These are phyloP conservation scores for Petrocephalus schoutedeni DNA, from an alignment of 2,797 vertebrate species.

Conservation along the genomic window DNA sequence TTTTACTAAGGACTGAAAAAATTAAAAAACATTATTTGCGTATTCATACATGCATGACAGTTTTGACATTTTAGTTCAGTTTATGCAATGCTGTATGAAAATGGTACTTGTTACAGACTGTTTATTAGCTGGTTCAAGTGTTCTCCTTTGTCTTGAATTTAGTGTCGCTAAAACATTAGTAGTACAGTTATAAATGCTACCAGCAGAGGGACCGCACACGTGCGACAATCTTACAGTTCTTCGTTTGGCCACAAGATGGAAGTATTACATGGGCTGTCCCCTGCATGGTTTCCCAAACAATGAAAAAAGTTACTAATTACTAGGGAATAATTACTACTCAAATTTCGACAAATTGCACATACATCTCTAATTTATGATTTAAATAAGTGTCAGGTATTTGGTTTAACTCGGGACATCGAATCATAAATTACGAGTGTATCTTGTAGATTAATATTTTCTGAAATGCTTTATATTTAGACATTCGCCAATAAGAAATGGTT, in stretches of 20 bases:
- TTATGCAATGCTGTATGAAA: not conserved
- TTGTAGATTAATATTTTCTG: not conserved
- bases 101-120: not conserved
- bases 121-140: not conserved
- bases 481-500: not conserved
- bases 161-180: not conserved
- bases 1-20: not conserved
- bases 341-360: not conserved
- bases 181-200: not conserved
- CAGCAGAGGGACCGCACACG: not conserved
- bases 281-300: not conserved
- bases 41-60: not conserved
- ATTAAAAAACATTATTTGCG: not conserved
- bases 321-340: not conserved
- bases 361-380: not conserved
- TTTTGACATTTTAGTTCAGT: not conserved
- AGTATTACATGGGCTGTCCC: not conserved
- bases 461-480: not conserved
- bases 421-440: not conserved
- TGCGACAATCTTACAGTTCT: not conserved
- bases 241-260: slow-evolving; percentile 2
- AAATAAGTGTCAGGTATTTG: not conserved
- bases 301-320: not conserved
- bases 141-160: not conserved
- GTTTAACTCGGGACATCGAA: not conserved